A percentile compares a stretch with the other conserved stretches of the same genome.
Conservation (phyloP, 2,888 invertebrate species). For the Danaus chrysippus region DNA sequence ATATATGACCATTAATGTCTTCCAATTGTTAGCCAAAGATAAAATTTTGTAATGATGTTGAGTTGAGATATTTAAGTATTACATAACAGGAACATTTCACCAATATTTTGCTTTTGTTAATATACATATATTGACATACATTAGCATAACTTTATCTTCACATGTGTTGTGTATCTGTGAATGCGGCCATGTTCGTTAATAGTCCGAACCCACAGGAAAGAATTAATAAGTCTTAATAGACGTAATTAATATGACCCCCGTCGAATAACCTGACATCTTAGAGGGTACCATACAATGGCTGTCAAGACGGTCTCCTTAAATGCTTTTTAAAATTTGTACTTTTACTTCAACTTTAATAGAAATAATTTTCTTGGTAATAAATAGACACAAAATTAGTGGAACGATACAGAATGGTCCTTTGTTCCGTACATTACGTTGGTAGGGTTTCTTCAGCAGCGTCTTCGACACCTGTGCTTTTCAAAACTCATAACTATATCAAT, state of each 20-base stretch:
- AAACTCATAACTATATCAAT: background rate
- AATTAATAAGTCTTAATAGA: slow-evolving; percentile 63
- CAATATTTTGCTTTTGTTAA: too few relatives aligned
- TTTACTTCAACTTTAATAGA: too few relatives aligned
- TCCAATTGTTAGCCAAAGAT: too few relatives aligned
- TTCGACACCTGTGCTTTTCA: background rate
- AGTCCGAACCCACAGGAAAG: slow-evolving; percentile 45
- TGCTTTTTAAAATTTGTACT: too few relatives aligned
- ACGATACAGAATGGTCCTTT: background rate
- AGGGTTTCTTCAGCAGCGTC: background rate
- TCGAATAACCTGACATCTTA: slow-evolving; percentile 27
- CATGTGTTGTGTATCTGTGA: background rate
- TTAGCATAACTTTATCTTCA: too few relatives aligned
- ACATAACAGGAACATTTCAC: background rate
- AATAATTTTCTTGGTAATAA: too few relatives aligned
- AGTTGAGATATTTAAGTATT: slow-evolving; percentile 9
- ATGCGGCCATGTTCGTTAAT: slow-evolving; percentile 18
- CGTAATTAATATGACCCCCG: slow-evolving; percentile 57
- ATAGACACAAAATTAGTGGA: too few relatives aligned
- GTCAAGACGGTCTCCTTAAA: background rate
- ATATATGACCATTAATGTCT: too few relatives aligned
- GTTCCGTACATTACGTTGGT: background rate
- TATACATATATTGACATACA: too few relatives aligned
- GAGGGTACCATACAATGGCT: slow-evolving; percentile 9
- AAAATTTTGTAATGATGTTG: too few relatives aligned